Evolutionary conservation across 64 coral and sea anemone species (phyloP), one percentile per base, ranked within the genome.

Genomic region (Montipora sp.): DNA sequence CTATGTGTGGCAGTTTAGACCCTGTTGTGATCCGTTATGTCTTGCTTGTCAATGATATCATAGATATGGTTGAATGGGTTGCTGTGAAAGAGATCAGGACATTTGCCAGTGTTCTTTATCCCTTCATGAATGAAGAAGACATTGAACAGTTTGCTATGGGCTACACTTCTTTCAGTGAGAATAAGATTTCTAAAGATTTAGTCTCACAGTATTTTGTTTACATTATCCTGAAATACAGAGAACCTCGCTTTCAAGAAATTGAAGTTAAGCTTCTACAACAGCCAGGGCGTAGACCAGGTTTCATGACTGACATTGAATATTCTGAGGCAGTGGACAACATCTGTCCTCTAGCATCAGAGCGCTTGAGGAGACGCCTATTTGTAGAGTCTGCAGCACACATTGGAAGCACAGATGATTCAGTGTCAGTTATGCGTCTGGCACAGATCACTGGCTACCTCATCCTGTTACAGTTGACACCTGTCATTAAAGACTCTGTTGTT

Each of bases 91-190:
- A 99, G 50, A 88, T 99, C 78, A 94, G 84, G 50, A 71, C 61
- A 48, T 99, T 99, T 88, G 91, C 92, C 70, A 87, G 89, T 51
- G 75, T 92, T 66, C 63, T 99, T 8, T 99, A 96, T 82, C 98
- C 94, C 43, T 99, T 99, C 70, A 99, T 99, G 98, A 80, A 94
- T 81, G 98, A 92, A 77, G 98, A 99, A 73, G 98, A 99, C 36
- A 83, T 99, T 51, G 98, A 99, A 55, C 98, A 99, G 87, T 99
- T 99, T 75, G 94, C 94, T 36, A 99, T 99, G 98, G 95, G 94
- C 10, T 99, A 96, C 65, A 96, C 94, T 19, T 96, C 98, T 16
- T 96, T 96, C 81, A 96, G 98, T 61, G 98, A 99, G 65, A 99
- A 99, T 80, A 99, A 96, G 80, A 96, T 99, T 57, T 96, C 94